phyloP scores from a whole-genome alignment of 2,113 vertebrate species.

The Patagioenas fasciata region DNA sequence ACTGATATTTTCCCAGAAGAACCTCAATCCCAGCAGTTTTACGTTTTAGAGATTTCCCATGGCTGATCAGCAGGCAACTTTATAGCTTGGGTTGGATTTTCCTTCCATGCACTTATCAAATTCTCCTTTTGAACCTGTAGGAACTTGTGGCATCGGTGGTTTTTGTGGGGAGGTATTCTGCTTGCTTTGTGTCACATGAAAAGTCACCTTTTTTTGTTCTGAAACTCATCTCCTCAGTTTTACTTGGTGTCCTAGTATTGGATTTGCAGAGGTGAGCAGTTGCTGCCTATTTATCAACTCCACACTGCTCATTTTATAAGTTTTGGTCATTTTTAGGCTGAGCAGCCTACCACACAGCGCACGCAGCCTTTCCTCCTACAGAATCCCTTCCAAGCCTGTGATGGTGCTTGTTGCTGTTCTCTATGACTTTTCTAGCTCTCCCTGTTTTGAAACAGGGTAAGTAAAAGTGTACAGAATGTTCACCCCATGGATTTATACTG shows the following conservation, averaged over 20 bases:
- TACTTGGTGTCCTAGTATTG: neutral
- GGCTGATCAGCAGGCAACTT: neutral
- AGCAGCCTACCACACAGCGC: neutral
- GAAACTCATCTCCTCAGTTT: neutral
- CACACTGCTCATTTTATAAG: neutral
- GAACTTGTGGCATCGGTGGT: neutral
- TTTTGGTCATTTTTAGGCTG: neutral
- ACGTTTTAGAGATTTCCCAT: neutral
- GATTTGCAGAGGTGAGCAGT: neutral
- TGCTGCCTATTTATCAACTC: neutral
- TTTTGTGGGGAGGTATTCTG: neutral
- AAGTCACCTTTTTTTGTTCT: neutral
- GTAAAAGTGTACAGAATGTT: neutral
- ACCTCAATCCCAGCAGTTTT: neutral
- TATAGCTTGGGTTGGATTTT: neutral
- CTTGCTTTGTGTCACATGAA: neutral
- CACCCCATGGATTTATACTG: neutral
- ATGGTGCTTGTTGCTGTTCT: neutral
- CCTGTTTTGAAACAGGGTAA: neutral
- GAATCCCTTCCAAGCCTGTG: neutral
- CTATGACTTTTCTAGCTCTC: neutral
- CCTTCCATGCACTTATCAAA: neutral
- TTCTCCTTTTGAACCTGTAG: neutral
- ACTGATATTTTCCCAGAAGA: neutral
- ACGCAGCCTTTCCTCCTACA: neutral